These are phyloP conservation scores for Denticeps clupeoides DNA, from an alignment of 2,797 vertebrate species.

Conservation along the genomic window DNA sequence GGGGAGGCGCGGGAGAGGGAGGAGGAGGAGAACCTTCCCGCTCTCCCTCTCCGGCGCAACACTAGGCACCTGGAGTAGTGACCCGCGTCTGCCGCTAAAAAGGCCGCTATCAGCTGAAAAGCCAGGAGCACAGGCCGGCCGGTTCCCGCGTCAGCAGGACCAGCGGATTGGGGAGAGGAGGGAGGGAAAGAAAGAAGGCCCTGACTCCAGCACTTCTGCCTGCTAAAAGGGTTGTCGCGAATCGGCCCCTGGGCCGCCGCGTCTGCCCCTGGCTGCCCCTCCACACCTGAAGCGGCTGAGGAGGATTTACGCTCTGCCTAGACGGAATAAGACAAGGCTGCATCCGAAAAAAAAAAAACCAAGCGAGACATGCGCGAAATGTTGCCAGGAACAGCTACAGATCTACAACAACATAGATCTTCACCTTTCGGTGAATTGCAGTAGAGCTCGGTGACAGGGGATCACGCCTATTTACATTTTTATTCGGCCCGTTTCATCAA, in stretches of 20 bases:
- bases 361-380: no score
- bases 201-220: background rate
- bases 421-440: no score
- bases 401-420: no score
- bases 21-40: background rate
- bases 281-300: no score
- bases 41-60: no score
- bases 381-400: no score
- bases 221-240: background rate
- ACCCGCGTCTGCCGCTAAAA: background rate
- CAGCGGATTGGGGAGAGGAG: background rate
- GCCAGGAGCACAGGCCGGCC: background rate
- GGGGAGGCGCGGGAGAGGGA: background rate
- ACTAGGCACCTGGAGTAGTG: background rate
- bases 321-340: no score
- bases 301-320: no score
- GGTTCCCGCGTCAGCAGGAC: background rate
- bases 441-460: no score
- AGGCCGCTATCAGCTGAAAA: constrained; percentile 1
- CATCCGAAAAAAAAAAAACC: no score
- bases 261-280: background rate
- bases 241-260: background rate
- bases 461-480: no score
- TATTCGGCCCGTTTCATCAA: no score
- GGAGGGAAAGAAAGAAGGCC: background rate